Percentiles rank a stretch among this genome's conserved stretches.
Conservation (phyloP, 2,113 vertebrate genomes). For the Python bivittatus region DNA sequence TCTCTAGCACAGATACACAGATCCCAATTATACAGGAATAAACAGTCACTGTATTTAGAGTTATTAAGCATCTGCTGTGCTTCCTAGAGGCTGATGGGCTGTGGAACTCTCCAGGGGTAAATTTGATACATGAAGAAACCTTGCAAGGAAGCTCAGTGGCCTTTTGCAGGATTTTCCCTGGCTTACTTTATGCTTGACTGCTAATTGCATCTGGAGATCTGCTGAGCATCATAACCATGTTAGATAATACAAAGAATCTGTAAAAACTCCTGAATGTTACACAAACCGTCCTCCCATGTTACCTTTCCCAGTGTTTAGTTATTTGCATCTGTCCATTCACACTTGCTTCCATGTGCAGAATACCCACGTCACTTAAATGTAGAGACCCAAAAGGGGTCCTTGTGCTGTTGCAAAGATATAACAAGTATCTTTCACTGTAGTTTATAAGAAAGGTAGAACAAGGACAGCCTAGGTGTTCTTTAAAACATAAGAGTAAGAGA, state of each 20-base stretch:
- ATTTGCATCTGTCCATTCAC: background rate
- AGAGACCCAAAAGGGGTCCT: background rate
- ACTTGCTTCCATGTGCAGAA: background rate
- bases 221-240: background rate
- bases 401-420: background rate
- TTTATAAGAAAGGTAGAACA: background rate
- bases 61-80: background rate
- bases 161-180: slow-evolving; percentile 20
- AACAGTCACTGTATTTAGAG: slow-evolving; percentile 34
- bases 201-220: slow-evolving; percentile 6
- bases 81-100: slow-evolving; percentile 7
- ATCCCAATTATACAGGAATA: slow-evolving; percentile 45
- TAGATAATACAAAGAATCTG: background rate
- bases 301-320: background rate
- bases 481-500: background rate
- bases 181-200: slow-evolving; percentile 1
- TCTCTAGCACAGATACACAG: slow-evolving; percentile 21
- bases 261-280: background rate
- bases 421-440: background rate
- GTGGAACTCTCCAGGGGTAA: background rate
- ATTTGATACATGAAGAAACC: slow-evolving; percentile 13
- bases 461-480: background rate
- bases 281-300: background rate
- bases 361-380: background rate
- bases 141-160: slow-evolving; percentile 4